A percentile compares a stretch with the other conserved stretches of the same genome.
Conservation (phyloP, 2,797 vertebrate genomes). For the Eulemur mongoz region DNA sequence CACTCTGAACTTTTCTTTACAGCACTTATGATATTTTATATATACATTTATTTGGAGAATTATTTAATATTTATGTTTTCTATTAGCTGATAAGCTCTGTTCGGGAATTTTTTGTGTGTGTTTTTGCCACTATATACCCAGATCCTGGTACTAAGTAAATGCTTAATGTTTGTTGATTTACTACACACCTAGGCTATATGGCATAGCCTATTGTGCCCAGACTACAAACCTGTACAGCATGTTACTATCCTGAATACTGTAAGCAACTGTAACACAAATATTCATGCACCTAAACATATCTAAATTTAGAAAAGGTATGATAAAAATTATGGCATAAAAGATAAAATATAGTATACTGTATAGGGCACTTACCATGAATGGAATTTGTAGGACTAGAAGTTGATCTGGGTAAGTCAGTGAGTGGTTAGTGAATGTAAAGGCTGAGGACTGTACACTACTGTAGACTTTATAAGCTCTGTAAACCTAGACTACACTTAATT, state of each 20-base stretch:
- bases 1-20: not conserved
- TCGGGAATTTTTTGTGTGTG: not conserved
- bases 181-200: not conserved
- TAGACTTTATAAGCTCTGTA: not conserved
- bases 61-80: not conserved
- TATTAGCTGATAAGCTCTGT: not conserved
- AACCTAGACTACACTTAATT: not conserved
- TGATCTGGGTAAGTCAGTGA: not conserved
- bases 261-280: not conserved
- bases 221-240: not conserved
- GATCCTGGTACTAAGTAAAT: not conserved
- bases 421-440: not conserved
- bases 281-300: not conserved
- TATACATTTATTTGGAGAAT: not conserved
- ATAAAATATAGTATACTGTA: not conserved
- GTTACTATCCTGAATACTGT: not conserved
- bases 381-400: not conserved
- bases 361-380: not conserved
- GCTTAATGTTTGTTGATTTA: not conserved
- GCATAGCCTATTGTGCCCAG: not conserved
- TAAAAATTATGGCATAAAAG: not conserved
- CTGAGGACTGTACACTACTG: not conserved
- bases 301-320: not conserved
- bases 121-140: not conserved
- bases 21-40: not conserved